Conservation (phyloP, 2,888 invertebrate species). For the Cosmopolites sordidus region DNA sequence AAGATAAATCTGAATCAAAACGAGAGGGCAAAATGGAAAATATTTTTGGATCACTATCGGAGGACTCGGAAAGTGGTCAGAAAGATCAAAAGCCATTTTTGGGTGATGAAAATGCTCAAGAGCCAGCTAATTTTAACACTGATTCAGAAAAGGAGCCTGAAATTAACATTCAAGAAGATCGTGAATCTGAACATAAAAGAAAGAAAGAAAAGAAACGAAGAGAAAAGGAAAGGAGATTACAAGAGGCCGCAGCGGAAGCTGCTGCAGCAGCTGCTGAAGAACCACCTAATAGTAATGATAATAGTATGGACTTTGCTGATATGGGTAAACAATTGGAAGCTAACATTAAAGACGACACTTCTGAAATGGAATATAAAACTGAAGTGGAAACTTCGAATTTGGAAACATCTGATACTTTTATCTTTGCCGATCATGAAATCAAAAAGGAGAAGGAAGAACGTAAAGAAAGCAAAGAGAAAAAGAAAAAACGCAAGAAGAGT, state of each 20-base stretch:
- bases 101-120: conserved; percentile 27
- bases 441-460: conserved; percentile 47
- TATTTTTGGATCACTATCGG: conserved; percentile 82
- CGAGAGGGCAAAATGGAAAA: conserved; percentile 82
- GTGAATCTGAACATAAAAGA: conserved; percentile 51
- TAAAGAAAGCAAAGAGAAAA: conserved; percentile 69
- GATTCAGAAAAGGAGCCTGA: conserved; percentile 50
- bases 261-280: conserved; percentile 29
- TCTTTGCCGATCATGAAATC: conserved; percentile 25
- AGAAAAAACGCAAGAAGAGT: conserved; percentile 80
- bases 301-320: conserved; percentile 75
- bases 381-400: conserved; percentile 46
- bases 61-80: conserved; percentile 53
- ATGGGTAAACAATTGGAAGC: conserved; percentile 80
- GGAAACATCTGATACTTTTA: conserved; percentile 42
- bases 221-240: conserved; percentile 47
- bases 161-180: conserved; percentile 29
- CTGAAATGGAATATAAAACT: conserved; percentile 36
- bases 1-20: conserved; percentile 51
- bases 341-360: conserved; percentile 65
- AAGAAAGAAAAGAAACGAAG: conserved; percentile 52
- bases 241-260: conserved; percentile 47
- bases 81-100: conserved; percentile 38
- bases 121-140: conserved; percentile 48
- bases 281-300: conserved; percentile 55